Evolutionary conservation across 92 coral and sea anemone genomes (phyloP).

Genomic region (Zoanthus sansibaricus): DNA sequence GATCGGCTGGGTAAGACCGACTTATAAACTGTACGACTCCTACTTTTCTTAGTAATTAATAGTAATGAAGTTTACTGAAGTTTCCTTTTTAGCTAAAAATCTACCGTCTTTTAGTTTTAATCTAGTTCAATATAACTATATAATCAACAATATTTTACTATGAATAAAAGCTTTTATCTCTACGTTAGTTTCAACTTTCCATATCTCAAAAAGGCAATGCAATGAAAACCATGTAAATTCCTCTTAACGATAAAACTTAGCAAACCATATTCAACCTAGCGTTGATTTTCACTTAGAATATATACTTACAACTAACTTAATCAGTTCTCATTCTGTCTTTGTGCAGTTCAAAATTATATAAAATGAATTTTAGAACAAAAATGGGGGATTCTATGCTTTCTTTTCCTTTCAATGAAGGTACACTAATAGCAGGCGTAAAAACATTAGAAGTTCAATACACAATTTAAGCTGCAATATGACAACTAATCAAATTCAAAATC

Average conservation of each 20-base stretch:
- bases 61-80: neutral
- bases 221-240: neutral
- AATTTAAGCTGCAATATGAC: neutral
- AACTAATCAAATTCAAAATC: neutral
- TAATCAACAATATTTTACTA: neutral
- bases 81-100: neutral
- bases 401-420: neutral
- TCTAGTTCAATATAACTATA: neutral
- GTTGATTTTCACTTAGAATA: too few relatives aligned
- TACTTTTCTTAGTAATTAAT: neutral
- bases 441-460: conserved; percentile 20
- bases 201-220: neutral
- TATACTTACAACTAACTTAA: neutral
- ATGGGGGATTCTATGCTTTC: neutral
- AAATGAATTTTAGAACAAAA: neutral
- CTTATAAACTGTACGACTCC: neutral
- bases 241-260: neutral
- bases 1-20: conserved; percentile 77
- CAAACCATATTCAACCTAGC: neutral
- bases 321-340: neutral
- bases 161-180: neutral
- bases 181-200: neutral
- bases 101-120: neutral
- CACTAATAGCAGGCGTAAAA: conserved; percentile 21
- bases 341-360: conserved; percentile 3